Evolutionary conservation across 2,888 invertebrate species (phyloP), one percentile per base, ranked within the genome.

Genomic region (Nomada flava): DNA sequence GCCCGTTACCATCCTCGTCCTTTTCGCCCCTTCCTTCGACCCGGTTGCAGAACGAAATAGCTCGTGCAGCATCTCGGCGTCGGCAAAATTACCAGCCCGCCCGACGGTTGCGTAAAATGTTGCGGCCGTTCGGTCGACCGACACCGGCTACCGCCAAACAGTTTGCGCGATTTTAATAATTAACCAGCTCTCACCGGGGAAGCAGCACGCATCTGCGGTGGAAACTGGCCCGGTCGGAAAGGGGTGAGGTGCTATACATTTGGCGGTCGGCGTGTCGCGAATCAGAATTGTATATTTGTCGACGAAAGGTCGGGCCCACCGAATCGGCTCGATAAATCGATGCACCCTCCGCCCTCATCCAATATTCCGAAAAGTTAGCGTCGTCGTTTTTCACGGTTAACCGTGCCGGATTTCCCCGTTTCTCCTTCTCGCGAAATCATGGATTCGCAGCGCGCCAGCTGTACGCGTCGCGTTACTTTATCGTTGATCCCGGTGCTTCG

Each of bases 281-380:
- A 76, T 80, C 76, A 76, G 79, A 69, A 69, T 73, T 62, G 83
- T 83, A 85, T 83, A 85, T 85, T 77, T 72, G 80, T 80, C 69
- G 67, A 74, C 57, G 60, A 36, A 59, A 59, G 57, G 36, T 52
- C 53, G 79, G 79, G 81, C 75, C 80, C 53, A 44, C 11, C 50
- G 60, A 36, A 18, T 15, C 52, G 53, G 10, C 53, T 29, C 69
- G 71, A 85, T 83, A 81, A 81, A 81, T 78, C 74, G 81, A 83
- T 81, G 78, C 81, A 36, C 63, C 62, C 69, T 68, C 70, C 60
- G 76, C 70, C 70, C 59, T 62, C 68, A 71, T 76, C 75, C 80
- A 80, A 80, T 80, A 83, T 80, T 68, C 26, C 65, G 29, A 20
- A 63, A 82, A 76, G 55, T 76, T 60, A n/a, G 29, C 57, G 59